phyloP scores from a whole-genome alignment of 2,113 vertebrate genomes.

The Ictalurus furcatus region DNA sequence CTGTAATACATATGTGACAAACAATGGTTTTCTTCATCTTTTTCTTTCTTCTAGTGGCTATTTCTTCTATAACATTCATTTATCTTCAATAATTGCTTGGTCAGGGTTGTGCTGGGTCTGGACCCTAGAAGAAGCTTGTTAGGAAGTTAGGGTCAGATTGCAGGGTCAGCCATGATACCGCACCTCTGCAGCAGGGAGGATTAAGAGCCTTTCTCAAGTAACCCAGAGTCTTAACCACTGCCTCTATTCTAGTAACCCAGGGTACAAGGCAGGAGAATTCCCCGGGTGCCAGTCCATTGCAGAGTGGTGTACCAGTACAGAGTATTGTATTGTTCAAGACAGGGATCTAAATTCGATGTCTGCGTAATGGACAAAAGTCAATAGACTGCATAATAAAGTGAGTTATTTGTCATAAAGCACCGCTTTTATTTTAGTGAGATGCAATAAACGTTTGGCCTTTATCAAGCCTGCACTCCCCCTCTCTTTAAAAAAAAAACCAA shows the following conservation, averaged over 20 bases:
- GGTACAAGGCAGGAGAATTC: too few species aligned
- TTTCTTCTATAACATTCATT: neutral
- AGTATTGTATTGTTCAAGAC: neutral
- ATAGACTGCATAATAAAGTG: neutral
- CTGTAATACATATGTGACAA: too few species aligned
- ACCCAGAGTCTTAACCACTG: too few species aligned
- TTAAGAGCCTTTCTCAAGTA: too few species aligned
- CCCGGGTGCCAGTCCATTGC: neutral
- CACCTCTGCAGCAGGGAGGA: too few species aligned
- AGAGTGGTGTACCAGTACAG: neutral
- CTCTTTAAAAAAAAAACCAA: neutral
- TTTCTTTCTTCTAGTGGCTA: neutral
- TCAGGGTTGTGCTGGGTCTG: neutral
- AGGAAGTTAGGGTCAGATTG: too few species aligned
- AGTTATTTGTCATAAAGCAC: neutral
- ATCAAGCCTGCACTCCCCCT: neutral
- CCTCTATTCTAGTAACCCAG: too few species aligned
- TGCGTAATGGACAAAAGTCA: neutral
- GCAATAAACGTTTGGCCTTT: neutral
- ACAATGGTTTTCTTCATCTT: neutral
- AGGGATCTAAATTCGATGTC: neutral
- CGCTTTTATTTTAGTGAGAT: neutral
- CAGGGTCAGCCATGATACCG: too few species aligned
- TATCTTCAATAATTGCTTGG: neutral
- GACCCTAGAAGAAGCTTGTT: neutral